These are phyloP conservation scores for Synergus japonicus DNA, from an alignment of 2,888 invertebrate genomes.

Conservation along the genomic window DNA sequence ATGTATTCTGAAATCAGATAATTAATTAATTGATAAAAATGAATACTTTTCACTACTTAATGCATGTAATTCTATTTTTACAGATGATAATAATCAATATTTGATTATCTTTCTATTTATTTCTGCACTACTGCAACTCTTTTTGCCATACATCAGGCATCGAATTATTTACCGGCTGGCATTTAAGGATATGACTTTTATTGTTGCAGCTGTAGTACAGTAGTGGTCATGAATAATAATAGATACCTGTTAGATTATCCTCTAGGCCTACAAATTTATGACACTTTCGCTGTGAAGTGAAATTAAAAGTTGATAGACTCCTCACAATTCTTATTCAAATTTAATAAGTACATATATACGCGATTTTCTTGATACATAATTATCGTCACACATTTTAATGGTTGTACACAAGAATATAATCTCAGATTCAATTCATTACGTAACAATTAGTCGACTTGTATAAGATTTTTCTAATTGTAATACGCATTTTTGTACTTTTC, in stretches of 20 bases:
- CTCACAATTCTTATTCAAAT: no score
- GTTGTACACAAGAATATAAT: background rate
- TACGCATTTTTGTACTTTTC: background rate
- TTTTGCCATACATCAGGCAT: background rate
- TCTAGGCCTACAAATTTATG: background rate
- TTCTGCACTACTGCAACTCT: background rate
- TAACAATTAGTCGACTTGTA: background rate
- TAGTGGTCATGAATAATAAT: background rate
- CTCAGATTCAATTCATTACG: slow-evolving; percentile 3
- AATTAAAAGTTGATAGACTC: background rate
- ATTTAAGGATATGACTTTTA: background rate
- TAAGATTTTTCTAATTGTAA: background rate
- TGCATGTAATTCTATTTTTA: no score
- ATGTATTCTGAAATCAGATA: no score
- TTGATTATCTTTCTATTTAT: background rate
- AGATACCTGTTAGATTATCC: background rate
- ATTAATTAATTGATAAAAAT: no score
- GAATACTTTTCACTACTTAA: background rate
- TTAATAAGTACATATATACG: background rate
- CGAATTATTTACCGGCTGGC: background rate
- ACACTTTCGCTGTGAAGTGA: background rate
- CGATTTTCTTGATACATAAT: background rate
- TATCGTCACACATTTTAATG: background rate
- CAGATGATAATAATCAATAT: no score
- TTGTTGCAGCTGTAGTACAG: no score